Conservation (phyloP, 2,888 invertebrate species). For the Trisateles emortualis region DNA sequence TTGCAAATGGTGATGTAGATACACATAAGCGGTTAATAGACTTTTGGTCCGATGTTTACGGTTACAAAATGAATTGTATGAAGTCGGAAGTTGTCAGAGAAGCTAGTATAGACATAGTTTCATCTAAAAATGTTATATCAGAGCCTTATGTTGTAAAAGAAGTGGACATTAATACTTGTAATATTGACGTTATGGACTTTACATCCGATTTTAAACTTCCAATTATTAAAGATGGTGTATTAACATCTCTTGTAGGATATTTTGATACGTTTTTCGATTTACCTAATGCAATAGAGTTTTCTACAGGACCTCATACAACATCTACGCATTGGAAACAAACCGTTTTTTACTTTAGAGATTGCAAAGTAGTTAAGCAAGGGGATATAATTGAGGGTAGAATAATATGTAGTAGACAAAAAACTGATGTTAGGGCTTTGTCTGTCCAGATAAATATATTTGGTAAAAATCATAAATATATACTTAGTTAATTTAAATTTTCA, state of each 20-base stretch:
- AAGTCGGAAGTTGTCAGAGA: slow-evolving; percentile 94
- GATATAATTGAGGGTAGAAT: slow-evolving; percentile 89
- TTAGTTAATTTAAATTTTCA: slow-evolving; percentile 82
- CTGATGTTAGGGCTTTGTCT: slow-evolving; percentile 91
- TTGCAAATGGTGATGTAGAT: slow-evolving; percentile 92
- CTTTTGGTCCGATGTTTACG: slow-evolving; percentile 98
- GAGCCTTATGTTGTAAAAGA: slow-evolving; percentile 89
- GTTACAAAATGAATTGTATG: slow-evolving; percentile 97
- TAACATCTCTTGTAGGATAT: slow-evolving; percentile 95
- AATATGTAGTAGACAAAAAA: slow-evolving; percentile 90
- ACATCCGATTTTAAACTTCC: slow-evolving; percentile 89
- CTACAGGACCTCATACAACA: slow-evolving; percentile 91
- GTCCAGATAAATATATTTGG: slow-evolving; percentile 89
- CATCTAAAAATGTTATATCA: slow-evolving; percentile 88
- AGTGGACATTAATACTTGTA: slow-evolving; percentile 92
- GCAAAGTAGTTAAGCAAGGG: slow-evolving; percentile 90
- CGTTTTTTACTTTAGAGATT: slow-evolving; percentile 93
- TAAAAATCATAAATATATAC: slow-evolving; percentile 87
- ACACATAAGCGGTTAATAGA: slow-evolving; percentile 91
- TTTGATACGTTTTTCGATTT: slow-evolving; percentile 96
- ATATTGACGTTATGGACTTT: slow-evolving; percentile 91
- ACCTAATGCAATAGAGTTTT: slow-evolving; percentile 89
- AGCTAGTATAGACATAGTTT: slow-evolving; percentile 85
- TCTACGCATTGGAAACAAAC: slow-evolving; percentile 98
- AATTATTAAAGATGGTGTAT: slow-evolving; percentile 88